A percentile compares a stretch with the other conserved stretches of the same genome.
These are phyloP conservation scores for Sycophila sp. DNA, from an alignment of 1,140 invertebrate genomes.

Conservation along the genomic window DNA sequence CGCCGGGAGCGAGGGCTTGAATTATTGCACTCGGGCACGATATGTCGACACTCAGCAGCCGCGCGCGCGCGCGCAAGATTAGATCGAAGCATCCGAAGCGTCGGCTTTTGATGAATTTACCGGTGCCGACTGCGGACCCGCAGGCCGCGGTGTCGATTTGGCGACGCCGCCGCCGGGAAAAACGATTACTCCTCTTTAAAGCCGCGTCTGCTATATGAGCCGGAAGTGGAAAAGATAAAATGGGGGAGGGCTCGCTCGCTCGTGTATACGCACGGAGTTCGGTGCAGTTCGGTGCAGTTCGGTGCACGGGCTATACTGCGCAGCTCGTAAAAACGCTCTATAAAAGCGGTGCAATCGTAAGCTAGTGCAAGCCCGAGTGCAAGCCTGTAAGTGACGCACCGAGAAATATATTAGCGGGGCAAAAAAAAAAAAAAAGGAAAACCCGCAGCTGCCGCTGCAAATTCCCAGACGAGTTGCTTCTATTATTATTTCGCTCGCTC, in stretches of 20 bases:
- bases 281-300: slow-evolving; percentile 9
- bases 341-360: slow-evolving; percentile 52
- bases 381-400: slow-evolving; percentile 52
- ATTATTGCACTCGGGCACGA: slow-evolving; percentile 22
- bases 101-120: slow-evolving; percentile 4
- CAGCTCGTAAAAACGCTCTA: slow-evolving; percentile 52
- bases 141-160: too few relatives aligned
- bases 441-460: background rate
- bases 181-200: background rate
- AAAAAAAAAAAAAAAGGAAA: background rate
- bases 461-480: background rate
- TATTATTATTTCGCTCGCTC: too few relatives aligned
- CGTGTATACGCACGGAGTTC: slow-evolving; percentile 20
- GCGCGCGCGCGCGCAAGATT: slow-evolving; percentile 15
- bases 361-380: slow-evolving; percentile 23
- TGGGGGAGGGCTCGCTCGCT: background rate
- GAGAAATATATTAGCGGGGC: slow-evolving; percentile 51
- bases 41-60: slow-evolving; percentile 18
- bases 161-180: background rate
- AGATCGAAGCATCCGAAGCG: slow-evolving; percentile 12
- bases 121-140: too few relatives aligned
- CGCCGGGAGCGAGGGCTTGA: background rate
- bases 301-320: slow-evolving; percentile 2
- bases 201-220: background rate
- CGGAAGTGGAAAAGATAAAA: slow-evolving; percentile 6